phyloP scores from a whole-genome alignment of 1,140 invertebrate species.

The Telenomus remus region DNA sequence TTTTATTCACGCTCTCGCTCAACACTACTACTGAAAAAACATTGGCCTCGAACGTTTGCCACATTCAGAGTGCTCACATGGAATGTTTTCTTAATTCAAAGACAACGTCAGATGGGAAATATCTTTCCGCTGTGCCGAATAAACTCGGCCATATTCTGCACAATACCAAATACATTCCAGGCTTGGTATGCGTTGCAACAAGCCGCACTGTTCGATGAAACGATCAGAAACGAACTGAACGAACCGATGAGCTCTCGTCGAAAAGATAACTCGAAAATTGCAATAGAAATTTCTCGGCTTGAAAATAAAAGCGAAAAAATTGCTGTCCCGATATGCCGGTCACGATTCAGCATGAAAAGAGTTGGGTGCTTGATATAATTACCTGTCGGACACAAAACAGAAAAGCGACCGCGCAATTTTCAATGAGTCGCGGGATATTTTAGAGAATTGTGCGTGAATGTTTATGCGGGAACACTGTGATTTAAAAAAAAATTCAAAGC shows the following conservation, averaged over 20 bases:
- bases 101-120: constrained; percentile 55
- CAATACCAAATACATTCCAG: constrained; percentile 25
- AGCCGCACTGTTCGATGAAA: constrained; percentile 31
- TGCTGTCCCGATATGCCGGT: constrained; percentile 16
- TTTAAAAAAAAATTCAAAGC: constrained; percentile 18
- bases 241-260: constrained; percentile 20
- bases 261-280: constrained; percentile 30
- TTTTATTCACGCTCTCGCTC: constrained; percentile 3
- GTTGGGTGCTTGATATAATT: constrained; percentile 57
- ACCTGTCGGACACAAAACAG: constrained; percentile 60
- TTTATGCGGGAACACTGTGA: constrained; percentile 30
- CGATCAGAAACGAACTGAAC: constrained; percentile 44
- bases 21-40: constrained; percentile 5
- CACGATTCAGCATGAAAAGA: constrained; percentile 37
- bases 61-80: constrained; percentile 45
- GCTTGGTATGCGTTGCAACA: constrained; percentile 40
- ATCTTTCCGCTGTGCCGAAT: constrained; percentile 44
- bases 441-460: constrained; percentile 25
- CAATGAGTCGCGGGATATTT: constrained; percentile 3
- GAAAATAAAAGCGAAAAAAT: constrained; percentile 14
- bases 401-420: not conserved
- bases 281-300: constrained; percentile 33
- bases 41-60: constrained; percentile 9
- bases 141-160: constrained; percentile 49
- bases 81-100: constrained; percentile 63